Evolutionary conservation across 2,797 vertebrate genomes (phyloP).

Genomic region (Sebastes cheni): DNA sequence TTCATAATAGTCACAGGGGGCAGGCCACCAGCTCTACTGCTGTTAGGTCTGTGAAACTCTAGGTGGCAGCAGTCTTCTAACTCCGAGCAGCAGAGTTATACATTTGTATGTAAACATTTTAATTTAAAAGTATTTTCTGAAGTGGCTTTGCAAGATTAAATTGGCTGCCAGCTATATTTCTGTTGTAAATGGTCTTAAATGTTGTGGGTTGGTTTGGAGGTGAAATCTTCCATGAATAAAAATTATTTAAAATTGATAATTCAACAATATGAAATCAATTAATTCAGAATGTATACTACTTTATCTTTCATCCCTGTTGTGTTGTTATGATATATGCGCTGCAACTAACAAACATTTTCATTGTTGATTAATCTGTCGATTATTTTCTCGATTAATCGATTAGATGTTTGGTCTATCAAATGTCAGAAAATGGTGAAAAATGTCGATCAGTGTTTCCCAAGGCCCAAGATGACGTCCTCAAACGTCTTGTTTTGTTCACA

Average conservation of each 20-base stretch:
- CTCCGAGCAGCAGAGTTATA: neutral
- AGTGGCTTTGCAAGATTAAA: neutral
- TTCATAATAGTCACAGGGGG: neutral
- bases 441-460: no score
- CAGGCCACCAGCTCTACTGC: neutral
- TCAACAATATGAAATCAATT: neutral
- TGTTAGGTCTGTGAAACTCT: constrained; percentile 29
- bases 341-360: no score
- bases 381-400: no score
- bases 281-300: neutral
- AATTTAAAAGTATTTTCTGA: neutral
- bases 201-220: neutral
- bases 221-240: neutral
- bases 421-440: no score
- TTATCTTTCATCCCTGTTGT: neutral
- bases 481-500: no score
- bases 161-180: neutral
- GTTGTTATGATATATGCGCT: neutral
- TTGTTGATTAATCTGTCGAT: no score
- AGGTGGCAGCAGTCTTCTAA: constrained; percentile 53
- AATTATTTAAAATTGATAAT: neutral
- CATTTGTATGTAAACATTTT: neutral
- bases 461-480: no score
- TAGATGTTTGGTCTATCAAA: no score
- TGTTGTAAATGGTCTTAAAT: neutral